Percentiles rank a stretch among this genome's conserved stretches.
phyloP scores from a whole-genome alignment of 2,797 vertebrate genomes.

The Delichon dasypus region DNA sequence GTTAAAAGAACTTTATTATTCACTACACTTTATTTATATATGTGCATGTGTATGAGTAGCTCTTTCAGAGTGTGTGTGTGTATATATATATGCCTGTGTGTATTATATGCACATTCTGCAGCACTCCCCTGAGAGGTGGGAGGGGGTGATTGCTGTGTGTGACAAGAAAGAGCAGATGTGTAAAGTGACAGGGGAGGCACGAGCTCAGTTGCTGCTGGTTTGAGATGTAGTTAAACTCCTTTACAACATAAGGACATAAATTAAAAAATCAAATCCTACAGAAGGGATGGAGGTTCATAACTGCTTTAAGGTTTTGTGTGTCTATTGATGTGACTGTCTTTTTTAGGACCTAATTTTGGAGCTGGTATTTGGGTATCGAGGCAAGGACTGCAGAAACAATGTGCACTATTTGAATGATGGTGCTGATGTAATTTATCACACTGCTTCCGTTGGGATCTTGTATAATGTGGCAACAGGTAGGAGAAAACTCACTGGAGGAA shows the following conservation, averaged over 20 bases:
- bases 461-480: slow-evolving; percentile 95
- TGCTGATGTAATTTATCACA: slow-evolving; percentile 97
- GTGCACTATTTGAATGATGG: slow-evolving; percentile 98
- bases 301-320: background rate
- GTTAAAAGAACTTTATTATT: background rate
- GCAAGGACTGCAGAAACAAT: slow-evolving; percentile 97
- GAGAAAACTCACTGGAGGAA: slow-evolving; percentile 4
- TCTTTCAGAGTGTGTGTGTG: background rate
- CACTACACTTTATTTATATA: background rate
- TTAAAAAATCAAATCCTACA: background rate
- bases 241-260: background rate
- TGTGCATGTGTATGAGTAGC: background rate
- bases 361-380: slow-evolving; percentile 96
- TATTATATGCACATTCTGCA: background rate
- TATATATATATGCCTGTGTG: fast-evolving
- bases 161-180: background rate
- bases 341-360: slow-evolving; percentile 92
- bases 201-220: background rate
- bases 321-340: background rate
- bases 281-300: background rate
- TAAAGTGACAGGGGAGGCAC: background rate
- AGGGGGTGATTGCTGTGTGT: background rate
- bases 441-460: slow-evolving; percentile 93
- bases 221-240: background rate
- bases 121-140: background rate